phyloP scores from a whole-genome alignment of 2,113 vertebrate genomes.

The Potamarius usumacintae region DNA sequence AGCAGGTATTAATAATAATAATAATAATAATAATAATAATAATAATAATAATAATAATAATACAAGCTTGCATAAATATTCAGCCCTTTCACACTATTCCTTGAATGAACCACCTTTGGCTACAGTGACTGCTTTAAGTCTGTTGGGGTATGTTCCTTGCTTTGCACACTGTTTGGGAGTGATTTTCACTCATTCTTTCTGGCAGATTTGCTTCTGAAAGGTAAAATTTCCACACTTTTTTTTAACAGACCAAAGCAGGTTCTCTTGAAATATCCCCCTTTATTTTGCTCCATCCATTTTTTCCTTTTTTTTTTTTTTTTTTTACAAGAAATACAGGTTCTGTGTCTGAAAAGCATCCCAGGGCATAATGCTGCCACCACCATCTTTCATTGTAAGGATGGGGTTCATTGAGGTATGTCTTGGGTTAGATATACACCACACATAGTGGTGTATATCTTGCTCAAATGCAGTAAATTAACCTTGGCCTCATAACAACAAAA shows the following conservation, averaged over 20 bases:
- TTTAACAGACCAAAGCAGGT: no score
- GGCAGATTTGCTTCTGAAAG: not conserved
- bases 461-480: no score
- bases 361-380: not conserved
- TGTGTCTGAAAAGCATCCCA: not conserved
- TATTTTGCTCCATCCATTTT: not conserved
- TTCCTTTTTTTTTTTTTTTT: not conserved
- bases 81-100: not conserved
- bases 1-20: not conserved
- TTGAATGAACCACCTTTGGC: not conserved
- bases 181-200: not conserved
- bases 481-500: no score
- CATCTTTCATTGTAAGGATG: no score
- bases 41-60: no score
- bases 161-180: not conserved
- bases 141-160: not conserved
- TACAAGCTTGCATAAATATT: not conserved
- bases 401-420: no score
- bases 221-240: not conserved
- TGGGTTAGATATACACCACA: no score
- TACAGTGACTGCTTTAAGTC: not conserved
- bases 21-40: no score
- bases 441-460: no score
- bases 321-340: not conserved
- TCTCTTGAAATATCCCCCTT: no score